Conservation (phyloP, 2,888 invertebrate genomes). For the Sacculina carcini region DNA sequence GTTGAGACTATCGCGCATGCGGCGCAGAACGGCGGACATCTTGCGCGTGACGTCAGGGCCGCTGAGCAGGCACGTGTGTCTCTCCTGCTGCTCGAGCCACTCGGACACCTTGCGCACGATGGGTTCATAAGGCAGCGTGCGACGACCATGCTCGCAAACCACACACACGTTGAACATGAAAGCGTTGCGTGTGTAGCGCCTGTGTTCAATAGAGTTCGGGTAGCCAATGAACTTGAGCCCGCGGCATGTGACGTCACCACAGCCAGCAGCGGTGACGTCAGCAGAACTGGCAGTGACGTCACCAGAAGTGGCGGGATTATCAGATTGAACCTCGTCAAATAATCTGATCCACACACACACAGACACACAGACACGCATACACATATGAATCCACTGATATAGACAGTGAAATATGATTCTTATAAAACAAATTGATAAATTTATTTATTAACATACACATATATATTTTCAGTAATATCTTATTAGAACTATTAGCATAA, state of each 20-base stretch:
- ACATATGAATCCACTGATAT: too few species aligned
- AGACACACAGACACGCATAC: too few species aligned
- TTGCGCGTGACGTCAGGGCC: constrained; percentile 35
- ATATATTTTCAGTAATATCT: too few species aligned
- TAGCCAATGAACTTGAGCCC: constrained; percentile 23
- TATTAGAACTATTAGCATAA: too few species aligned
- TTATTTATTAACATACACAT: not conserved
- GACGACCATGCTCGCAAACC: constrained; percentile 65
- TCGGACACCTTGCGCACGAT: constrained; percentile 80
- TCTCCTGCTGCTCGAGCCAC: constrained; percentile 63
- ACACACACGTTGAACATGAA: constrained; percentile 85
- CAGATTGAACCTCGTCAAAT: too few species aligned
- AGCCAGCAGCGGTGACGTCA: too few species aligned
- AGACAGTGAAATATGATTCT: too few species aligned
- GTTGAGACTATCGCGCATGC: constrained; percentile 56
- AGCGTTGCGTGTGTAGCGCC: constrained; percentile 74
- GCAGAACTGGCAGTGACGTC: not conserved
- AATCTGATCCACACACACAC: too few species aligned
- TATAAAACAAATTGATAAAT: not conserved
- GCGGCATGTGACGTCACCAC: constrained; percentile 8
- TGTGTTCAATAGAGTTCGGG: constrained; percentile 63
- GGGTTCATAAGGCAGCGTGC: constrained; percentile 75
- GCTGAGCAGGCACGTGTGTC: constrained; percentile 60
- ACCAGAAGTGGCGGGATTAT: too few species aligned
- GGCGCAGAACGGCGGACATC: constrained; percentile 44